A percentile compares a stretch with the other conserved stretches of the same genome.
These are phyloP conservation scores for Trachurus trachurus DNA, from an alignment of 2,797 vertebrate genomes.

Conservation along the genomic window DNA sequence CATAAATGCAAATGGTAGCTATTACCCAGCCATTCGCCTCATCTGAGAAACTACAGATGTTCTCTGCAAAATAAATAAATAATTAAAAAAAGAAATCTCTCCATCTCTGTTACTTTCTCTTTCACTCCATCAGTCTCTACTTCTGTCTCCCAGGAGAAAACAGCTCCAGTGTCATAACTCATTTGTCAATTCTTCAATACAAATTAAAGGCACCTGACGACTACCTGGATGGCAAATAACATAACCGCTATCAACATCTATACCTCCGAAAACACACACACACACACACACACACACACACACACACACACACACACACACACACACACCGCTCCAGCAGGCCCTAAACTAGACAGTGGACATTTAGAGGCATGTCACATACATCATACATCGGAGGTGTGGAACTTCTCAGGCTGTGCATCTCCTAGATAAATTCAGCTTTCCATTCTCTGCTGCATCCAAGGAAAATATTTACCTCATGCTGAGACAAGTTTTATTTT, in stretches of 20 bases:
- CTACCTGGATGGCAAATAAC: conserved; percentile 82
- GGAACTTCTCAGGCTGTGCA: conserved; percentile 30
- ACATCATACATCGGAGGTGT: conserved; percentile 42
- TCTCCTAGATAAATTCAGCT: conserved; percentile 50
- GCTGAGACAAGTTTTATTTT: conserved; percentile 81
- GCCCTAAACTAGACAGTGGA: conserved; percentile 41
- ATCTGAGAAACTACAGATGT: conserved; percentile 70
- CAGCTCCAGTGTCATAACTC: conserved; percentile 82
- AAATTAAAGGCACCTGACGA: conserved; percentile 83
- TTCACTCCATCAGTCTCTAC: conserved; percentile 72
- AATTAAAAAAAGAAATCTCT: conserved; percentile 1
- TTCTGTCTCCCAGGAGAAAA: conserved; percentile 72
- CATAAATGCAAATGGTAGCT: conserved; percentile 70
- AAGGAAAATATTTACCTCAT: conserved; percentile 76
- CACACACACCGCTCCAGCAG: conserved; percentile 16
- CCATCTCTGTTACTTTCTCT: conserved; percentile 59
- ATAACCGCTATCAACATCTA: conserved; percentile 76
- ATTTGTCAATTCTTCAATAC: conserved; percentile 85
- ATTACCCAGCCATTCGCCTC: conserved; percentile 53
- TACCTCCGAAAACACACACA: conserved; percentile 52
- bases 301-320: conserved; percentile 38
- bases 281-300: conserved; percentile 29
- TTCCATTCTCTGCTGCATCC: conserved; percentile 57
- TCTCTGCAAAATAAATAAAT: conserved; percentile 30
- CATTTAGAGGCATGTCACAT: conserved; percentile 57